Evolutionary conservation across 2,797 vertebrate species (phyloP).

Genomic region (Zalophus californianus): DNA sequence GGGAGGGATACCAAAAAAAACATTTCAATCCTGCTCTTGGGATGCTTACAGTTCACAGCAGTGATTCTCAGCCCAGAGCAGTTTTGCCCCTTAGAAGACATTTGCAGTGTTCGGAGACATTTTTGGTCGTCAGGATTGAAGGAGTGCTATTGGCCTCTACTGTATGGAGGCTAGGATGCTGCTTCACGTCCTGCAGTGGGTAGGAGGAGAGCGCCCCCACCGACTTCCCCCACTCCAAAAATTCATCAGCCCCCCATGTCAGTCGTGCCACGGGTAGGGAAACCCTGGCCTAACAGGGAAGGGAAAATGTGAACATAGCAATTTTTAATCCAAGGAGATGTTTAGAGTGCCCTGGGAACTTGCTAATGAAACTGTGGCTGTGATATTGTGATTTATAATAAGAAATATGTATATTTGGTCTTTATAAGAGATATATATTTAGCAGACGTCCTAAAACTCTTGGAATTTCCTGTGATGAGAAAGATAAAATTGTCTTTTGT

Average conservation of each 20-base stretch:
- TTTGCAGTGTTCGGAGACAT: not conserved
- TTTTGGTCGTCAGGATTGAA: not conserved
- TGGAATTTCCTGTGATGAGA: not conserved
- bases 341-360: not conserved
- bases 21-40: not conserved
- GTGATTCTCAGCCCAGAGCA: not conserved
- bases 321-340: constrained; percentile 20
- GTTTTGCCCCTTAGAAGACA: not conserved
- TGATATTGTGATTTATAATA: not conserved
- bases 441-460: not conserved
- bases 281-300: not conserved
- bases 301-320: not conserved
- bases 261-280: not conserved
- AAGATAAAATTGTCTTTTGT: not conserved
- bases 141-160: not conserved
- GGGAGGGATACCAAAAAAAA: not conserved
- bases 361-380: not conserved
- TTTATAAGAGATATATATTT: not conserved
- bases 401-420: not conserved
- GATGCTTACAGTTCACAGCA: not conserved
- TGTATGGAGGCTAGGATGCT: not conserved
- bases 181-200: not conserved
- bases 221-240: not conserved
- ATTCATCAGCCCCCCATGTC: not conserved
- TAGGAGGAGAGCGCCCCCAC: not conserved